These are phyloP conservation scores for Cheracebus regulus DNA, from an alignment of 2,797 vertebrate species.

Conservation along the genomic window DNA sequence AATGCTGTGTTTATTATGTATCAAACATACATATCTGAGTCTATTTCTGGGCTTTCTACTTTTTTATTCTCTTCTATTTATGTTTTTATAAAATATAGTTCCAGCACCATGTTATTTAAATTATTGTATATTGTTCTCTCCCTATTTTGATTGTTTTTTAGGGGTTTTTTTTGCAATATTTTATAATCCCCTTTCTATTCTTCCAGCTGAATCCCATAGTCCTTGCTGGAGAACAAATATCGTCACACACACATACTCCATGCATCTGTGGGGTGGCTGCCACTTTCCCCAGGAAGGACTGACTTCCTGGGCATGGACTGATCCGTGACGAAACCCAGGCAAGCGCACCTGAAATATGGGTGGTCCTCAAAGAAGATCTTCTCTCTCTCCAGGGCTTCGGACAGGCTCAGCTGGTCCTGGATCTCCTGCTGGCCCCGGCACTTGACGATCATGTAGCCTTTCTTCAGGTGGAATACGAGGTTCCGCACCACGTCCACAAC, in stretches of 20 bases:
- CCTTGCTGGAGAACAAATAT: too few relatives aligned
- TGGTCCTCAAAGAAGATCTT: constrained; percentile 88
- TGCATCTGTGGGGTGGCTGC: neutral
- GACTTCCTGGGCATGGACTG: rapidly evolving
- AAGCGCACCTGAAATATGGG: constrained; percentile 83
- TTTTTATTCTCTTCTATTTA: neutral
- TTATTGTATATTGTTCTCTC: neutral
- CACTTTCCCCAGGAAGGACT: rapidly evolving
- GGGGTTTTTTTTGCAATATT: neutral
- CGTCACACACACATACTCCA: rapidly evolving
- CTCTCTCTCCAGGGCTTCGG: constrained; percentile 87
- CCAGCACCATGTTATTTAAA: neutral
- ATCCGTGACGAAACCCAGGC: rapidly evolving
- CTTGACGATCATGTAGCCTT: constrained; percentile 94
- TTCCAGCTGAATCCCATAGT: neutral
- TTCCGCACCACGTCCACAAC: constrained; percentile 88
- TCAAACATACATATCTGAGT: rapidly evolving
- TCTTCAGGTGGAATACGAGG: constrained; percentile 86
- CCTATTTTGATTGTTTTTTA: neutral
- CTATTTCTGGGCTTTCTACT: neutral
- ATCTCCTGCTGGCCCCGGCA: constrained; percentile 94
- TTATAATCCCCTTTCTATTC: neutral
- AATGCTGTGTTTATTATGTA: rapidly evolving
- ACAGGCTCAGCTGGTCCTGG: constrained; percentile 83
- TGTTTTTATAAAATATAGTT: neutral